Evolutionary conservation across 2,888 invertebrate species (phyloP).

Genomic region (Cybosia mesomella): DNA sequence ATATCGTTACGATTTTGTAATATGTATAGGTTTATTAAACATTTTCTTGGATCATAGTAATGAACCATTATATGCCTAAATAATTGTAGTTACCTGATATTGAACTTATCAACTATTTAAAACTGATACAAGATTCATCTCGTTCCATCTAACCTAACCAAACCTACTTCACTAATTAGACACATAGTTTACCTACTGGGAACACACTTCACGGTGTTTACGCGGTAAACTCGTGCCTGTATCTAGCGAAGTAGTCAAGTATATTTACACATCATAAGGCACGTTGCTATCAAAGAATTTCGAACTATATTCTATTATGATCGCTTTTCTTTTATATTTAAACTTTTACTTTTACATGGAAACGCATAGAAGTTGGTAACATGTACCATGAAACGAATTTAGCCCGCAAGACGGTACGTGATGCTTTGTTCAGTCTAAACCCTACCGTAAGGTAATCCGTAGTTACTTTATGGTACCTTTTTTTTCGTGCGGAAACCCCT

Average conservation of each 20-base stretch:
- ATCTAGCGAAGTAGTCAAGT: not conserved
- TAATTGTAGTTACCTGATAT: not conserved
- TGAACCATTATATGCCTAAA: not conserved
- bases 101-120: not conserved
- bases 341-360: too few species aligned
- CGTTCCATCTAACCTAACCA: slow-evolving; percentile 2
- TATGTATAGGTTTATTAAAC: too few species aligned
- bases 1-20: too few species aligned
- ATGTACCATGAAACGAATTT: too few species aligned
- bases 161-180: slow-evolving; percentile 7
- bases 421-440: too few species aligned
- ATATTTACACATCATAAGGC: slow-evolving; percentile 1
- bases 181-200: slow-evolving; percentile 1
- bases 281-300: slow-evolving; percentile 1
- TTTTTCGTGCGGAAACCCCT: too few species aligned
- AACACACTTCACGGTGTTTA: slow-evolving; percentile 7
- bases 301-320: not conserved
- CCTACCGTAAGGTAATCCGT: too few species aligned
- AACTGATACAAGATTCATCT: slow-evolving; percentile 6
- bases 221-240: not conserved
- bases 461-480: too few species aligned
- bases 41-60: too few species aligned
- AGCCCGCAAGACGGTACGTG: too few species aligned
- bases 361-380: too few species aligned
- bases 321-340: not conserved